Conservation (phyloP, 2,888 invertebrate species). For the Melanargia galathea region DNA sequence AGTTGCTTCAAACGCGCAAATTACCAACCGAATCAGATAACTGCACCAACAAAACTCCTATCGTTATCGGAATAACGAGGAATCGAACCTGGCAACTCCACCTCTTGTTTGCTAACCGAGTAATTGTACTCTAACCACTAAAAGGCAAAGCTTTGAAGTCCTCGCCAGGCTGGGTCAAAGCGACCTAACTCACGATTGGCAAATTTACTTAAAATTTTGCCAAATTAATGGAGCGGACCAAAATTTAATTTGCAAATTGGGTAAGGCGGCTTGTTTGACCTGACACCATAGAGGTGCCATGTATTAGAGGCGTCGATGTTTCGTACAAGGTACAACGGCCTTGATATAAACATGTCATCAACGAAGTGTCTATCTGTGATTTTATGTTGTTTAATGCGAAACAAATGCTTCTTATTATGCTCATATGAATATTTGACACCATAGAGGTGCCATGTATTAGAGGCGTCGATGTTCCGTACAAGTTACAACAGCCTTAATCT, state of each 20-base stretch:
- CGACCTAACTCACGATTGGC: constrained; percentile 33
- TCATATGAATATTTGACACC: too few species aligned
- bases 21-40: too few species aligned
- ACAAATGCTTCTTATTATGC: too few species aligned
- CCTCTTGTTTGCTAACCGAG: neutral
- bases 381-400: too few species aligned
- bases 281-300: constrained; percentile 7
- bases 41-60: too few species aligned
- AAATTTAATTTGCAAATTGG: constrained; percentile 41
- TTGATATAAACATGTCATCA: too few species aligned
- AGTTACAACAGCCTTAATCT: too few species aligned
- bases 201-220: constrained; percentile 39
- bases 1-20: too few species aligned
- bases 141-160: constrained; percentile 21
- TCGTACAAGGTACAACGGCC: too few species aligned
- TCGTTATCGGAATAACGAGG: neutral
- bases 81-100: neutral
- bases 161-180: constrained; percentile 19
- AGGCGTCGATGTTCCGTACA: neutral
- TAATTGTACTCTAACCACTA: constrained; percentile 6
- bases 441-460: neutral
- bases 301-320: neutral
- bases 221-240: constrained; percentile 39
- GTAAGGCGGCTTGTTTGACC: constrained; percentile 37
- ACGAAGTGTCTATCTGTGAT: too few species aligned